These are phyloP conservation scores for Corythaeola cristata DNA, from an alignment of 2,113 vertebrate species.

Conservation along the genomic window DNA sequence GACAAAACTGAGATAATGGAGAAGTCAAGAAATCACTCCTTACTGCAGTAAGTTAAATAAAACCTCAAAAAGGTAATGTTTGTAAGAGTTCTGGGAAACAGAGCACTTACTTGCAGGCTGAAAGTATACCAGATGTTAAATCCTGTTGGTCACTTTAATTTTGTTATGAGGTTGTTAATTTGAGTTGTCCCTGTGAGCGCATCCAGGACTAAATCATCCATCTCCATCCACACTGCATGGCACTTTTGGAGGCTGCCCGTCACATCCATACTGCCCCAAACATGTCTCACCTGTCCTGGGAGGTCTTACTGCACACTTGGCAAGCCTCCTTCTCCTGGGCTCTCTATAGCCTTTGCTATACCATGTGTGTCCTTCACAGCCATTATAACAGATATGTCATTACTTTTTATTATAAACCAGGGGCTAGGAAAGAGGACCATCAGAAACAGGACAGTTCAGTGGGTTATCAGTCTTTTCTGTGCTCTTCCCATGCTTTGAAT, in stretches of 20 bases:
- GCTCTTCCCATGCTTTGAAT: background rate
- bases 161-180: background rate
- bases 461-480: background rate
- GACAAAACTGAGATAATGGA: background rate
- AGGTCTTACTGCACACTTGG: background rate
- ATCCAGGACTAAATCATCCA: background rate
- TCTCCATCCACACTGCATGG: background rate
- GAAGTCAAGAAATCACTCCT: background rate
- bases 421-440: background rate
- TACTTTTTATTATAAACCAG: background rate
- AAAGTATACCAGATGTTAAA: background rate
- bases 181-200: background rate
- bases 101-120: background rate
- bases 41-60: background rate
- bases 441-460: background rate
- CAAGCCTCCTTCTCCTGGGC: background rate
- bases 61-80: background rate
- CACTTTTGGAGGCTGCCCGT: background rate
- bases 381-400: background rate
- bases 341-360: background rate
- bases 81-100: background rate
- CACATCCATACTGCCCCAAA: fast-evolving
- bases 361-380: background rate
- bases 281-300: background rate
- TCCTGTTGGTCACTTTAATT: background rate